These are phyloP conservation scores for Bubo scandiacus DNA, from an alignment of 2,113 vertebrate species.

Conservation along the genomic window DNA sequence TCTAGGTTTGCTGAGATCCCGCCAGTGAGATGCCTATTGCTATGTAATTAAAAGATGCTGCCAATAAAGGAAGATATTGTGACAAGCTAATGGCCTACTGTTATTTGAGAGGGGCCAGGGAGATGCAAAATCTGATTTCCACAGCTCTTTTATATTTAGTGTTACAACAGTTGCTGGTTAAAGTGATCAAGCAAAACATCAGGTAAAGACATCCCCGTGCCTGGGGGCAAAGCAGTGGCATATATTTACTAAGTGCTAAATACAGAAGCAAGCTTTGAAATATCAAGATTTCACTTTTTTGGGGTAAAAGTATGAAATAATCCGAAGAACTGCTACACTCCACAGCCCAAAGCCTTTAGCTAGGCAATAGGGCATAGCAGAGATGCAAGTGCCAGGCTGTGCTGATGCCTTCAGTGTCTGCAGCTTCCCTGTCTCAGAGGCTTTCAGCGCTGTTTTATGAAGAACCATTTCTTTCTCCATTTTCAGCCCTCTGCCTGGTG, in stretches of 20 bases:
- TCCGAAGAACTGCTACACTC: not conserved
- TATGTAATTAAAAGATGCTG: not conserved
- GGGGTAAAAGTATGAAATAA: not conserved
- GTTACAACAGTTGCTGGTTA: not conserved
- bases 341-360: not conserved
- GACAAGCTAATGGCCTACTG: slow-evolving; percentile 16
- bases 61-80: not conserved
- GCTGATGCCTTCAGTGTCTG: not conserved
- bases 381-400: not conserved
- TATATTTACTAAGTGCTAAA: not conserved
- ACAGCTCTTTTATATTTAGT: not conserved
- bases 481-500: not conserved
- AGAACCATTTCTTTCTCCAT: not conserved
- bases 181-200: not conserved
- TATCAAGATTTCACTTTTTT: not conserved
- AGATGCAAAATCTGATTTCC: not conserved
- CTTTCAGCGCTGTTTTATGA: not conserved
- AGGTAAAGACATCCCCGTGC: not conserved
- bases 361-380: accelerated
- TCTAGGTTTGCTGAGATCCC: not conserved
- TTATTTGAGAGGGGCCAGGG: not conserved
- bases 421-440: not conserved
- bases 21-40: not conserved
- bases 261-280: not conserved
- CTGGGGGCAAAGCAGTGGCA: not conserved